Percentiles rank a stretch among this genome's conserved stretches.
phyloP scores from a whole-genome alignment of 1,140 invertebrate species.

The Rhizoglyphus robini region DNA sequence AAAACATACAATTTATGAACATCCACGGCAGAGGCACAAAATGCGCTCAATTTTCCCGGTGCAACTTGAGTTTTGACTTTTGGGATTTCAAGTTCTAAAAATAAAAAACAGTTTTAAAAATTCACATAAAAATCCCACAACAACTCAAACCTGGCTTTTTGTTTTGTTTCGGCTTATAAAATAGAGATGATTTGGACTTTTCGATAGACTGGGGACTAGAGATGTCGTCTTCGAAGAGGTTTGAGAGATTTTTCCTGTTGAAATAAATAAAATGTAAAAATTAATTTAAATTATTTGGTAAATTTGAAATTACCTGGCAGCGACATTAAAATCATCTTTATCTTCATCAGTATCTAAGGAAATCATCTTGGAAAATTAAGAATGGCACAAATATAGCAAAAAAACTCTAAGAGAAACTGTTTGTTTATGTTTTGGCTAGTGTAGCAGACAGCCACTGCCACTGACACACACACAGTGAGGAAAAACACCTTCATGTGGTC shows the following conservation, averaged over 20 bases:
- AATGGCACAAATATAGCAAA: too few relatives aligned
- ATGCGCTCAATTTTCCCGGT: neutral
- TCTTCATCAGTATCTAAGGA: neutral
- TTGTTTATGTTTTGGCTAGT: too few relatives aligned
- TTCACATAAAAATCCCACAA: neutral
- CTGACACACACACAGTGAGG: too few relatives aligned
- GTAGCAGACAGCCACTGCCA: too few relatives aligned
- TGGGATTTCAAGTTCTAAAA: too few relatives aligned
- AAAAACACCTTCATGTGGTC: too few relatives aligned
- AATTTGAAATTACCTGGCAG: neutral
- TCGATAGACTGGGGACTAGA: neutral
- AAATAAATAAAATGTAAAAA: neutral
- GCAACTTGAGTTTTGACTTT: too few relatives aligned
- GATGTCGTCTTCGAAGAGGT: neutral
- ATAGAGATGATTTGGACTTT: neutral
- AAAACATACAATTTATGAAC: slow-evolving; percentile 5
- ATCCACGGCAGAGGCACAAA: neutral
- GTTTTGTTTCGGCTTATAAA: neutral
- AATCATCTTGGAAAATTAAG: neutral
- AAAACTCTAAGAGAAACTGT: too few relatives aligned
- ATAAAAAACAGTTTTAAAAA: too few relatives aligned
- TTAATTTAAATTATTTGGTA: neutral
- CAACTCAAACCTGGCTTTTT: neutral
- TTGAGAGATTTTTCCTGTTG: neutral
- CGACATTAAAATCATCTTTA: neutral